These are phyloP conservation scores for Sarcophaga subvicina DNA, from an alignment of 2,888 invertebrate species.

Conservation along the genomic window DNA sequence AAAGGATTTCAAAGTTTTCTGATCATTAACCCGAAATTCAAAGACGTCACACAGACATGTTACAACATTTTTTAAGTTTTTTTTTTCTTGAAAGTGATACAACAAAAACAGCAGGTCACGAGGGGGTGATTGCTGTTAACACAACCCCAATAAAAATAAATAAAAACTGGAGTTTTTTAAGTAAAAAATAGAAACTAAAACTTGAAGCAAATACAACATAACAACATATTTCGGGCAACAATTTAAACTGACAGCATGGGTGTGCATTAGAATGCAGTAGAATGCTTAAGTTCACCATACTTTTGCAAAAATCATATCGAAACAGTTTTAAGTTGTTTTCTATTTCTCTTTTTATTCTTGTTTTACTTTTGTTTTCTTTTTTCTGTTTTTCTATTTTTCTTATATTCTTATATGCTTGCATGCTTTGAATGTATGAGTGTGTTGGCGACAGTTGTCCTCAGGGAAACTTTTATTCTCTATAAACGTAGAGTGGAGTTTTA, in stretches of 20 bases:
- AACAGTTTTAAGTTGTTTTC: too few relatives aligned
- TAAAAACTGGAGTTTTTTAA: too few relatives aligned
- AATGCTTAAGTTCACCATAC: background rate
- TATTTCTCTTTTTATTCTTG: too few relatives aligned
- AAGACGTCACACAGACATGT: background rate
- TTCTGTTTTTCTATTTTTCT: background rate
- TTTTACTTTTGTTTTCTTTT: background rate
- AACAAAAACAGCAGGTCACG: too few relatives aligned
- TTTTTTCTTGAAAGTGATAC: too few relatives aligned
- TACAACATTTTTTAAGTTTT: background rate
- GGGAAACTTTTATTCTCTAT: conserved; percentile 36
- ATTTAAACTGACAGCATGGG: conserved; percentile 34
- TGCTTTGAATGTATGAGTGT: conserved; percentile 9
- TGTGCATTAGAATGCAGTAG: conserved; percentile 5
- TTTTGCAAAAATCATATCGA: too few relatives aligned
- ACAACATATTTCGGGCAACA: conserved; percentile 17
- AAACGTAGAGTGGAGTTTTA: conserved; percentile 18
- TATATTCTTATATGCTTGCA: background rate
- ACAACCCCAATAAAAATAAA: too few relatives aligned
- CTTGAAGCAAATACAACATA: conserved; percentile 52
- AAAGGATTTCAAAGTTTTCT: background rate
- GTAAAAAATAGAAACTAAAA: conserved; percentile 37
- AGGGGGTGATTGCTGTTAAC: too few relatives aligned
- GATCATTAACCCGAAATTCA: background rate
- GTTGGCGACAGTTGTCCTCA: conserved; percentile 65